These are phyloP conservation scores for Acanthisitta chloris DNA, from an alignment of 2,113 vertebrate genomes.

Conservation along the genomic window DNA sequence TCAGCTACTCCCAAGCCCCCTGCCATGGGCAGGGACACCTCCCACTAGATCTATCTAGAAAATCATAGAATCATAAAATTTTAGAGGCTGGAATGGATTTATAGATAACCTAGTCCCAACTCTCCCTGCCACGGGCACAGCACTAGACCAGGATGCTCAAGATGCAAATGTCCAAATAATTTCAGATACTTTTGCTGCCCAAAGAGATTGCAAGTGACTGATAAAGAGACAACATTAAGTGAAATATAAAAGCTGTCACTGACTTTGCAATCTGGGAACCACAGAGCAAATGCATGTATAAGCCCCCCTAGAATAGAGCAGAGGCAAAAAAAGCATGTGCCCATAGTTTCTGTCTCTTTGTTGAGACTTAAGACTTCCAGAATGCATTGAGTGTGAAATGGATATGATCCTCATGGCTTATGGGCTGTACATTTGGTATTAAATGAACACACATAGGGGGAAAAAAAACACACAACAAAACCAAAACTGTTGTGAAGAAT, in stretches of 20 bases:
- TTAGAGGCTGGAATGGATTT: no score
- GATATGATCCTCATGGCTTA: background rate
- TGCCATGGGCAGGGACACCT: no score
- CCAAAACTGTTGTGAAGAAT: background rate
- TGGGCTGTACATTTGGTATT: background rate
- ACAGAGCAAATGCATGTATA: background rate
- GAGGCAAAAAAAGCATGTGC: background rate
- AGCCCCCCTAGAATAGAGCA: background rate
- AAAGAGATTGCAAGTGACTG: background rate
- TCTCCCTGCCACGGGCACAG: no score
- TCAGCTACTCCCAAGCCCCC: no score
- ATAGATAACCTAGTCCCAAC: no score
- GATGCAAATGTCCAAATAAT: background rate
- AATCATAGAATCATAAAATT: no score
- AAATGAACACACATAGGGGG: background rate
- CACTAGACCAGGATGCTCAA: no score
- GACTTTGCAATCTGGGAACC: background rate
- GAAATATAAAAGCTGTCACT: background rate
- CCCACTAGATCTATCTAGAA: background rate
- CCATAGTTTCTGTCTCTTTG: background rate
- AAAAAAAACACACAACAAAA: background rate
- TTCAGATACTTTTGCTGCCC: background rate
- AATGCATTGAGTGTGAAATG: background rate
- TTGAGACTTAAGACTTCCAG: background rate
- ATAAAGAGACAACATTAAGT: background rate